These are phyloP conservation scores for Danio choprae DNA, from an alignment of 2,797 vertebrate species.

Conservation along the genomic window DNA sequence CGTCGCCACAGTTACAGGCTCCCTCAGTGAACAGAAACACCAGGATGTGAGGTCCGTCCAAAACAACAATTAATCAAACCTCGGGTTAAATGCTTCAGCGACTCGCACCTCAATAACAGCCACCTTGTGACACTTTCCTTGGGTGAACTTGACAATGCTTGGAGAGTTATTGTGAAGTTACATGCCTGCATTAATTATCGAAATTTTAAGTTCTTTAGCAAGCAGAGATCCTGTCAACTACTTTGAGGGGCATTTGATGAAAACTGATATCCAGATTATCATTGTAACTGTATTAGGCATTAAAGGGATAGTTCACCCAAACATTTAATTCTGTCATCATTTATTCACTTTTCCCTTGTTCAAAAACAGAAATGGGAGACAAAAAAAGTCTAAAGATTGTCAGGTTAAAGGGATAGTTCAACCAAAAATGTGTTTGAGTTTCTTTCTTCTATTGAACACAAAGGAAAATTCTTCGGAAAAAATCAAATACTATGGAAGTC, in stretches of 20 bases:
- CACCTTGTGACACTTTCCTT: slow-evolving; percentile 21
- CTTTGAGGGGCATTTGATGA: not conserved
- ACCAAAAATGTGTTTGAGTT: no score
- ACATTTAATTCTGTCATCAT: no score
- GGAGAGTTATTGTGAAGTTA: not conserved
- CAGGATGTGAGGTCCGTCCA: not conserved
- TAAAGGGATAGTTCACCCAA: no score
- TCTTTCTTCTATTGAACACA: no score
- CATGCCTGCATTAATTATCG: slow-evolving; percentile 19
- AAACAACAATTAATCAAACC: slow-evolving; percentile 36
- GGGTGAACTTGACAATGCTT: not conserved
- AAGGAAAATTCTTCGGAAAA: no score
- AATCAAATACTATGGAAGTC: no score
- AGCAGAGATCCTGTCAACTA: not conserved
- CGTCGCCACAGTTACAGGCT: slow-evolving; percentile 64
- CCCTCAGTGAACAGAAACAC: slow-evolving; percentile 56
- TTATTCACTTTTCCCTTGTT: no score
- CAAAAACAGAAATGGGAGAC: no score
- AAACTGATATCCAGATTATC: not conserved
- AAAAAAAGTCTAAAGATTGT: no score
- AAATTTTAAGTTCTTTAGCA: not conserved
- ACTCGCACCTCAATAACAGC: not conserved
- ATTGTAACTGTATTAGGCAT: no score
- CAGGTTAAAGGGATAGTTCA: no score
- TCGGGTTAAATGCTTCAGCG: not conserved